phyloP scores from a whole-genome alignment of 2,113 vertebrate species.

The Trogon melanurus region DNA sequence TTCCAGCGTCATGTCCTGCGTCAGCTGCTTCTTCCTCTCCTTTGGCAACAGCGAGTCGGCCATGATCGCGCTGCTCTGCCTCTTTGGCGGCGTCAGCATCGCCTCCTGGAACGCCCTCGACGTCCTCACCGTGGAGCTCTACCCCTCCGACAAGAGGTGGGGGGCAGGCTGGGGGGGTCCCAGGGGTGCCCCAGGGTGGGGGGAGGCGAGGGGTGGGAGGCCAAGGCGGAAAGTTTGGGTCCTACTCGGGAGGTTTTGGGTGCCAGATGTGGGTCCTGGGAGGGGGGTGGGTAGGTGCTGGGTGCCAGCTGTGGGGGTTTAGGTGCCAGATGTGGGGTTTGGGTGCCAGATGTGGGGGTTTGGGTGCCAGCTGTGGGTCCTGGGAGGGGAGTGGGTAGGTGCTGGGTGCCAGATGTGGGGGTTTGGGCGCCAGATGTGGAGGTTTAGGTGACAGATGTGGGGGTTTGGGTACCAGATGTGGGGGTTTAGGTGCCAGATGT shows the following conservation, averaged over 20 bases:
- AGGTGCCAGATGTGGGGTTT: neutral
- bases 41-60: slow-evolving; percentile 97
- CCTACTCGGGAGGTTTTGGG: neutral
- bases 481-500: too few relatives aligned
- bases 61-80: slow-evolving; percentile 97
- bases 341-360: neutral
- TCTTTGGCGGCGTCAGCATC: slow-evolving; percentile 97
- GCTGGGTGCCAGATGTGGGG: neutral
- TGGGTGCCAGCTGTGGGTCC: too few relatives aligned
- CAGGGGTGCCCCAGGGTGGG: neutral
- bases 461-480: neutral
- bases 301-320: neutral
- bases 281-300: neutral
- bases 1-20: slow-evolving; percentile 94
- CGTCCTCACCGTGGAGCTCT: slow-evolving; percentile 95
- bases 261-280: too few relatives aligned
- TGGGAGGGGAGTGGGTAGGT: neutral
- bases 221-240: neutral
- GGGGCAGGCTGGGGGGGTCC: too few relatives aligned
- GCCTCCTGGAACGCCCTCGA: slow-evolving; percentile 96
- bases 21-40: slow-evolving; percentile 98
- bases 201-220: too few relatives aligned
- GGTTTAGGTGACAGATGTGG: too few relatives aligned
- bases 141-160: slow-evolving; percentile 96
- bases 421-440: neutral